Evolutionary conservation across 2,888 invertebrate genomes (phyloP), one percentile per base, ranked within the genome.

Genomic region (Opisthograptis luteolata): DNA sequence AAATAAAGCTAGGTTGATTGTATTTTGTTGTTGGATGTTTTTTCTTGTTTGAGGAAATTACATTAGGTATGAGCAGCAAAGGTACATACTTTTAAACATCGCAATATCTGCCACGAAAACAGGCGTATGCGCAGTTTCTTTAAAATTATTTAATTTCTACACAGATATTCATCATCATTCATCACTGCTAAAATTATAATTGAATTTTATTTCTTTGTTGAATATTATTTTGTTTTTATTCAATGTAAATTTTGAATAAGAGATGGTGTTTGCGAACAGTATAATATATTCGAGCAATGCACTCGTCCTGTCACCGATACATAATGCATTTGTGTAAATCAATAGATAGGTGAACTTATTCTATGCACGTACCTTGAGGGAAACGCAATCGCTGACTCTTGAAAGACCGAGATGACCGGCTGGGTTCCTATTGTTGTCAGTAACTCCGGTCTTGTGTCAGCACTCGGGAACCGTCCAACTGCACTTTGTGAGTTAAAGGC

Each of bases 341-440:
- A 58, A 58, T 64, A 71, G 48, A 64, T 69, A 39, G 32, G 24
- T 34, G 62, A 63, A 65, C 67, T 65, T 66, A 72, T 66, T 68
- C 64, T 42, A 66, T 72, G 70, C 58, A 61, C 56, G 39, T 83
- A 87, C 87, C 86, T 87, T 87, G 87, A 81, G 77, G 76, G 70
- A 76, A 79, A 76, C 74, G 71, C 72, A 68, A 69, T 64, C 69
- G 56, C 64, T 58, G 57, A 60, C 67, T 70, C 34, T 41, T 36
- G 17, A 37, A 22, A 17, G 17, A 24, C 30, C 24, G 28, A 35
- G 19, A 30, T 22, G 4, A 6, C 13, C 31, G 19, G 58, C 54
- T 58, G 60, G 53, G 60, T 47, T 55, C 51, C 28, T 19, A 22
- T 49, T 31, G 60, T 36, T 63, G 46, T 56, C 56, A 41, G 47